A percentile compares a stretch with the other conserved stretches of the same genome.
Conservation (phyloP, 2,797 vertebrate genomes). For the Oryzias sinensis region DNA sequence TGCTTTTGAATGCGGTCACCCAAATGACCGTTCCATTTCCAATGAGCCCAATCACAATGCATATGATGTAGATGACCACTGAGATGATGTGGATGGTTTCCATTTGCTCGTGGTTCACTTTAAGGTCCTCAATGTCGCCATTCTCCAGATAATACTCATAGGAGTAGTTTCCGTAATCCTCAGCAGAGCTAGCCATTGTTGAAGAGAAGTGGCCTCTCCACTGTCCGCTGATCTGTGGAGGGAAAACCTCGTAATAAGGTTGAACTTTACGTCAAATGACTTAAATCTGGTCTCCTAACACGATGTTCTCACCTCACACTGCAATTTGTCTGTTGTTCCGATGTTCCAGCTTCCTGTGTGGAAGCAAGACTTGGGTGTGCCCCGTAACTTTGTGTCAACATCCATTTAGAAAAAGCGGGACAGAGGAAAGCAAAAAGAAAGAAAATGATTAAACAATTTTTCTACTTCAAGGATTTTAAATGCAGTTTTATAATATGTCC, state of each 20-base stretch:
- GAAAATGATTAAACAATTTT: constrained; percentile 13
- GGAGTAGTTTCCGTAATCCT: constrained; percentile 71
- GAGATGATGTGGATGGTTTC: constrained; percentile 85
- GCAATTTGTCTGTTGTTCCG: constrained; percentile 20
- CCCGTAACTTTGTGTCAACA: constrained; percentile 59
- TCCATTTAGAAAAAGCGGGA: constrained; percentile 25
- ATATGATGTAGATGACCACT: constrained; percentile 84
- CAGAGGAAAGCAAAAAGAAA: constrained; percentile 15
- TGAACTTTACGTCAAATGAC: constrained; percentile 5
- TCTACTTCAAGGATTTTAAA: constrained; percentile 1
- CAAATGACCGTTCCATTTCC: constrained; percentile 93
- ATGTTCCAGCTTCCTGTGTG: constrained; percentile 27
- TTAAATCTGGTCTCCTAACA: neutral
- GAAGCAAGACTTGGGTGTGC: constrained; percentile 51
- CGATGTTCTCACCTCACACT: constrained; percentile 30
- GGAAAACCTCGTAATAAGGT: constrained; percentile 21
- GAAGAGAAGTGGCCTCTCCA: constrained; percentile 14
- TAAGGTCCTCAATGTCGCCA: constrained; percentile 72
- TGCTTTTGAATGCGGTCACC: constrained; percentile 90
- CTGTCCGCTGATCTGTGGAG: constrained; percentile 21
- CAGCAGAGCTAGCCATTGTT: constrained; percentile 47
- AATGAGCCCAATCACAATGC: constrained; percentile 86
- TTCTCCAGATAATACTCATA: constrained; percentile 83
- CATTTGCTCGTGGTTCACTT: constrained; percentile 64
- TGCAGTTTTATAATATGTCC: too few relatives aligned